These are phyloP conservation scores for Melanostigma gelatinosum DNA, from an alignment of 2,113 vertebrate species.

Conservation along the genomic window DNA sequence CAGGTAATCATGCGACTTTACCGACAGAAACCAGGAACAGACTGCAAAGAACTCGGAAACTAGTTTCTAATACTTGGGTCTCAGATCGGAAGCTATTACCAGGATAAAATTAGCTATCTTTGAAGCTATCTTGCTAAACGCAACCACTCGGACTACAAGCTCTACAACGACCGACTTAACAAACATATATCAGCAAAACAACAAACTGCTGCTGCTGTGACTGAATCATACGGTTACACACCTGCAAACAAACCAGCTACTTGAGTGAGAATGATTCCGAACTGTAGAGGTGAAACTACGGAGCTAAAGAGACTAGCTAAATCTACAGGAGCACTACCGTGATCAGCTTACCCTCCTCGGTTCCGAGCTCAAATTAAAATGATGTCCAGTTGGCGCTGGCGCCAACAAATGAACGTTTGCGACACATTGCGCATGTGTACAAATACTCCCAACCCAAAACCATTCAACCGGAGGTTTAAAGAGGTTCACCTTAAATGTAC, in stretches of 20 bases:
- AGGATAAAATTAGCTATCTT: neutral
- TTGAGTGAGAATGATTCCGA: accelerated
- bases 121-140: neutral
- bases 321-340: accelerated
- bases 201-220: neutral
- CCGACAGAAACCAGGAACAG: neutral
- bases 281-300: accelerated
- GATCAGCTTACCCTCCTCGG: slow-evolving; percentile 10
- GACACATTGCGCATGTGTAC: slow-evolving; percentile 45
- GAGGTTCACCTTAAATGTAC: too few species aligned
- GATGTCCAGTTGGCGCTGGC: slow-evolving; percentile 37
- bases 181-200: neutral
- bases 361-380: slow-evolving; percentile 20
- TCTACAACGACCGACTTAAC: neutral
- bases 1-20: neutral
- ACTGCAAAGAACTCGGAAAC: neutral
- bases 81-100: too few species aligned
- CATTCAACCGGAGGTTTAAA: accelerated
- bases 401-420: slow-evolving; percentile 20
- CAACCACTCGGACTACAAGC: neutral
- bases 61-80: neutral
- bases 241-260: accelerated
- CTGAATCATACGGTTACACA: accelerated
- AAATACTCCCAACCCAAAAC: neutral
- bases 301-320: neutral